A percentile compares a stretch with the other conserved stretches of the same genome.
Conservation (phyloP, 2,797 vertebrate genomes). For the Sebastes taczanowskii region DNA sequence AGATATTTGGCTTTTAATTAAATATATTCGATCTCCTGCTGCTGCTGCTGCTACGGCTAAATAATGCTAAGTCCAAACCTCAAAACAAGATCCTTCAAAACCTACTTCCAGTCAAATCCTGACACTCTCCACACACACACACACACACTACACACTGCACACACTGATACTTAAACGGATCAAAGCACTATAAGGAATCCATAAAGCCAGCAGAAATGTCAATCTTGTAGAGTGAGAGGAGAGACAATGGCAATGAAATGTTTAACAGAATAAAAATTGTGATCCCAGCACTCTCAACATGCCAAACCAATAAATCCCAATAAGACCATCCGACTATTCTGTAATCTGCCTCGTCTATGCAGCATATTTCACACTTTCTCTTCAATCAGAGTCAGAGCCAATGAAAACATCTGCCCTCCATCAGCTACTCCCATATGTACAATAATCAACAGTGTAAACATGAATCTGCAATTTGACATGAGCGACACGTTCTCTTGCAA, state of each 20-base stretch:
- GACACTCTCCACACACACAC: too few relatives aligned
- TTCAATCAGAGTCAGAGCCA: constrained; percentile 15
- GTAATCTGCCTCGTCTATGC: neutral
- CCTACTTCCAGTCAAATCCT: neutral
- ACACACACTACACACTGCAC: neutral
- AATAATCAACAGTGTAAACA: constrained; percentile 24
- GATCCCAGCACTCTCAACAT: neutral
- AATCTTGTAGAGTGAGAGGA: neutral
- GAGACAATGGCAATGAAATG: neutral
- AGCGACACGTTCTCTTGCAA: neutral
- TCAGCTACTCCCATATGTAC: constrained; percentile 42
- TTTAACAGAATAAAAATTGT: neutral
- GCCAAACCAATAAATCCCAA: constrained; percentile 22
- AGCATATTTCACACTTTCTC: constrained; percentile 23
- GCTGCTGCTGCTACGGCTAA: neutral
- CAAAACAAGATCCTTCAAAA: neutral
- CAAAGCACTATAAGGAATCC: neutral
- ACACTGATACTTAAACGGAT: neutral
- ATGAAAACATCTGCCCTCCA: constrained; percentile 72
- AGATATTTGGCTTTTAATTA: neutral
- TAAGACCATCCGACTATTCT: neutral
- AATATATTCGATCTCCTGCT: neutral
- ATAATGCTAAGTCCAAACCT: neutral
- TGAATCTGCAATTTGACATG: neutral
- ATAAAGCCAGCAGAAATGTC: neutral